Base-by-base conservation (phyloP, 1,140 invertebrate species). In the Piezodorus guildinii region DNA sequence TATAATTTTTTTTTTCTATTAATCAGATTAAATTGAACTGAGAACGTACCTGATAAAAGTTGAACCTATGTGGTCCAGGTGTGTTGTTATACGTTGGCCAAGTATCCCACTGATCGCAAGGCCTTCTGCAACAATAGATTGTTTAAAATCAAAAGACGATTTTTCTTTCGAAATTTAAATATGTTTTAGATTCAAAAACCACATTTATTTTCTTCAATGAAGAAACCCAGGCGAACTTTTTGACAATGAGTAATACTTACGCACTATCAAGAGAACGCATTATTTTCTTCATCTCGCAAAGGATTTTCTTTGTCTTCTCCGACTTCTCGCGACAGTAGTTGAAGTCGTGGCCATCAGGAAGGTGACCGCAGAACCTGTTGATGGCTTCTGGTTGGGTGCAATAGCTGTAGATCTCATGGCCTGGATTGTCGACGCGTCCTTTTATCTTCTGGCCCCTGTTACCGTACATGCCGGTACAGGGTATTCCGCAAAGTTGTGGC, bases 21-120 rank as follows among this genome's bases (percentile, higher is more conserved):
- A n/a, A 39, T 10, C 1, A 39, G 34, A 10, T 39, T 1, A 39
- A 39, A 39, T 12, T 39, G 34, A 12, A 39, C 12, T 39, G 3
- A 39, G 6, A 10, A 1, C 19, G 19, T 66, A 66, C 65, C 17
- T 60, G n/a, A 27, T 60, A 66, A 27, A 62, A 34, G 3, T 62
- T 62, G 60, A 66, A 59, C 30, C 62, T 49, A 56, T 63, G 62
- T 43, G 65, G 65, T n/a, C 65, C 65, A 27, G 56, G 23, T 16
- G 65, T 66, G 4, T 62, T 51, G 45, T 63, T 66, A 1, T 19
- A 21, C 17, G 65, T 66, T 19, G 25, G 30, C 19, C 34, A 60
- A 16, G 65, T 63, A 30, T 66, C 65, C 65, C 65, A 66, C 27
- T 66, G 61, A 8, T 62, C 58, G n/a, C 39, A 60, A n/a, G n/a